phyloP scores from a whole-genome alignment of 1,140 invertebrate genomes.

The Bombyx mandarina region DNA sequence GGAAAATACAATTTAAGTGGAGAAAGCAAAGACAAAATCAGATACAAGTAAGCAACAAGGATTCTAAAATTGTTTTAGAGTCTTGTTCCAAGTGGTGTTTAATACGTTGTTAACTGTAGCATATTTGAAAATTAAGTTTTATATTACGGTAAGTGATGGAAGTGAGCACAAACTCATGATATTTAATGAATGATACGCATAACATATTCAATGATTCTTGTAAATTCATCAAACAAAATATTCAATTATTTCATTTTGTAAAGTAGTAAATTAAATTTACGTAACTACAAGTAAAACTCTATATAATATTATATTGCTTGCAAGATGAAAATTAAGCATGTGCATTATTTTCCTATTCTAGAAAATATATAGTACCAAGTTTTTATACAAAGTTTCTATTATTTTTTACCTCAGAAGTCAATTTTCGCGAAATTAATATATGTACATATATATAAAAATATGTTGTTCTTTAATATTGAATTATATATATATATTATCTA shows the following conservation, averaged over 20 bases:
- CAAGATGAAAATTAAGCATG: conserved; percentile 18
- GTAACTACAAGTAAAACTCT: conserved; percentile 14
- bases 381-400: conserved; percentile 47
- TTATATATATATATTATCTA: too few relatives aligned
- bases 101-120: too few relatives aligned
- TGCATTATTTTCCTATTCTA: conserved; percentile 34
- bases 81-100: too few relatives aligned
- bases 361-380: conserved; percentile 24
- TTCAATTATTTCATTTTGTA: too few relatives aligned
- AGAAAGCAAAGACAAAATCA: too few relatives aligned
- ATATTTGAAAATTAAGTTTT: background rate
- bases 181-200: conserved; percentile 2
- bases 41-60: too few relatives aligned
- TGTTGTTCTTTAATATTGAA: conserved; percentile 20
- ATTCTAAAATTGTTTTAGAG: too few relatives aligned
- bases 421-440: conserved; percentile 52
- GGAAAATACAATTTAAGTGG: too few relatives aligned
- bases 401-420: conserved; percentile 56
- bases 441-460: conserved; percentile 29
- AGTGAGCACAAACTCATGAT: conserved; percentile 7
- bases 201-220: background rate
- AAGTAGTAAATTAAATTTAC: conserved; percentile 5
- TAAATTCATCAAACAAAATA: too few relatives aligned
- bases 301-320: conserved; percentile 18
- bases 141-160: conserved; percentile 10